These are phyloP conservation scores for Caenorhabditis parvicauda DNA, from an alignment of 2,888 invertebrate species.

Conservation along the genomic window DNA sequence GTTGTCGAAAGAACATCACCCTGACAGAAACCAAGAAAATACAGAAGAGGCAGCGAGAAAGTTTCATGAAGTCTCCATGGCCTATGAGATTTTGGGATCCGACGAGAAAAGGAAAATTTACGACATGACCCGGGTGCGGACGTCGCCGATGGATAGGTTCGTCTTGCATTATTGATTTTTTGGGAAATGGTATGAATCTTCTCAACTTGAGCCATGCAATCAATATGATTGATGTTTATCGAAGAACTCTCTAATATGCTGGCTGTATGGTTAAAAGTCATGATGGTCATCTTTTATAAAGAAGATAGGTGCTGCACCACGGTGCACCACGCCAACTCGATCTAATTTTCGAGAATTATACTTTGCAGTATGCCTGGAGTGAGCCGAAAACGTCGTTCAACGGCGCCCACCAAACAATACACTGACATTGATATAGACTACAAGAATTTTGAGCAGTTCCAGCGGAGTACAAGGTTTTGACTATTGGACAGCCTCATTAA, in stretches of 20 bases:
- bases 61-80: conserved; percentile 55
- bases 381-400: conserved; percentile 10
- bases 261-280: no score
- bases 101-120: conserved; percentile 46
- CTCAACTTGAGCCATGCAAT: not conserved
- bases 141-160: conserved; percentile 13
- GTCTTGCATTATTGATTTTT: not conserved
- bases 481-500: not conserved
- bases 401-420: conserved; percentile 32
- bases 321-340: no score
- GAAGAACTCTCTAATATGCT: no score
- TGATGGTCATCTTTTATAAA: no score
- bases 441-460: conserved; percentile 58
- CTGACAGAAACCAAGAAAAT: conserved; percentile 51
- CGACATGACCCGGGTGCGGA: conserved; percentile 29
- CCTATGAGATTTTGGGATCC: conserved; percentile 53
- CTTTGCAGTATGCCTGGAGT: conserved; percentile 1
- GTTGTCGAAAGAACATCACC: conserved; percentile 58
- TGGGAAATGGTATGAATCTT: not conserved
- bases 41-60: conserved; percentile 46
- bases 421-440: conserved; percentile 59
- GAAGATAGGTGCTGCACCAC: no score
- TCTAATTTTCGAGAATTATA: not conserved
- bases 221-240: no score
- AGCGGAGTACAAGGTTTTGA: conserved; percentile 32